These are phyloP conservation scores for Anser cygnoides DNA, from an alignment of 2,113 vertebrate species.

Conservation along the genomic window DNA sequence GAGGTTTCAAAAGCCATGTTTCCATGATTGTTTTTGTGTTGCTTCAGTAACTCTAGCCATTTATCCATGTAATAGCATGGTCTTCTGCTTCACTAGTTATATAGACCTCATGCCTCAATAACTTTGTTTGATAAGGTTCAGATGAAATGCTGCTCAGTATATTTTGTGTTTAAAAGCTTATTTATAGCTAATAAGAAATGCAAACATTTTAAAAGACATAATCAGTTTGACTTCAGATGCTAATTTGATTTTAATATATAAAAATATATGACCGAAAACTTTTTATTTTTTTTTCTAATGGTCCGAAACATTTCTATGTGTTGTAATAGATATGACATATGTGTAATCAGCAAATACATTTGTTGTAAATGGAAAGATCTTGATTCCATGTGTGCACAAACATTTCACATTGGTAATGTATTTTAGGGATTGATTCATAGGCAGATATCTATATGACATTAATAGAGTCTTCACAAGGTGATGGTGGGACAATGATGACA, in stretches of 20 bases:
- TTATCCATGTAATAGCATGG: slow-evolving; percentile 81
- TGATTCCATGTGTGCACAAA: not conserved
- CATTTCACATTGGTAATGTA: not conserved
- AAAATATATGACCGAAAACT: not conserved
- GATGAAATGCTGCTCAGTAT: slow-evolving; percentile 73
- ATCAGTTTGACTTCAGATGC: slow-evolving; percentile 47
- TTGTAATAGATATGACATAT: not conserved
- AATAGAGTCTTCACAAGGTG: not conserved
- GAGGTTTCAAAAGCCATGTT: slow-evolving; percentile 72
- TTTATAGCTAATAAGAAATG: slow-evolving; percentile 68
- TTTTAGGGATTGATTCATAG: not conserved
- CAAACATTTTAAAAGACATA: slow-evolving; percentile 56
- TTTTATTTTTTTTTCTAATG: slow-evolving; percentile 30
- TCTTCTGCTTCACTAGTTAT: slow-evolving; percentile 76
- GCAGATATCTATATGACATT: not conserved
- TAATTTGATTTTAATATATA: slow-evolving; percentile 51
- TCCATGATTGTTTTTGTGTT: slow-evolving; percentile 77
- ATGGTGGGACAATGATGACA: not conserved
- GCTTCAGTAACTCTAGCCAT: slow-evolving; percentile 77
- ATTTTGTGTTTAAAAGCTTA: slow-evolving; percentile 75
- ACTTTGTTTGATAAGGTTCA: slow-evolving; percentile 74
- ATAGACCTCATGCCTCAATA: slow-evolving; percentile 75
- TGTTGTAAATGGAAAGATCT: not conserved
- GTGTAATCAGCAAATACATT: not conserved
- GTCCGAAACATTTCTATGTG: not conserved